Base-by-base conservation (phyloP, 2,888 invertebrate genomes). In the Diarsia rubi region DNA sequence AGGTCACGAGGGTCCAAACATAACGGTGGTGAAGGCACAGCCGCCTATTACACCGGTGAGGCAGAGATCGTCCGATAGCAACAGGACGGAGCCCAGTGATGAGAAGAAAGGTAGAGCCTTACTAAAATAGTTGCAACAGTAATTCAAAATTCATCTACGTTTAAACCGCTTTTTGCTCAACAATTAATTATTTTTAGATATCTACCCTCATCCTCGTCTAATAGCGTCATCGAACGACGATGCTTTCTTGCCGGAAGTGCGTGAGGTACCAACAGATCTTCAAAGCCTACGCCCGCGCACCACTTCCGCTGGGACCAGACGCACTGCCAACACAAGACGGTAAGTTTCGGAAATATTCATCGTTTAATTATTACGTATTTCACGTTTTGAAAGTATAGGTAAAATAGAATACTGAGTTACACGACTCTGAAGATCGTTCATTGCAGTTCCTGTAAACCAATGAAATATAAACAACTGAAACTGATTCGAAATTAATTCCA, bases 11-110 rank as follows among this genome's bases (percentile, higher is more conserved):
- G 95, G 92, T 0, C 96, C 95, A n/a, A 94, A 96, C 52, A 91
- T 95, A 2, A 96, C 96, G 0, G 94, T 96, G 6, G 88, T 96
- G 67, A 94, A 92, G 74, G 86, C 93, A 0, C 93, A 94, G 27
- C 93, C 94, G 0, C 91, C 93, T 0, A 84, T 91, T 37, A 94
- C 93, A 1, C 95, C 96, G 6, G 94, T 94, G 0, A 89, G 97
- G 54, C 97, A 97, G 69, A 93, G 94, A 62, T 97, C 97, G 24
- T 96, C 97, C 0, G 97, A 97, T 78, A 97, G 97, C 81, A 97
- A 97, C 68, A 91, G 93, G 66, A 96, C 96, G 8, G 96, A 96
- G 75, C 96, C 95, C 11, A 96, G 96, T 74, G 96, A 96, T 52
- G 96, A 96, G 31, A 96, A 95, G 88, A 96, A 95, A 94, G 95